Base-by-base conservation (phyloP, 2,888 invertebrate species). In the Eilema caniola region DNA sequence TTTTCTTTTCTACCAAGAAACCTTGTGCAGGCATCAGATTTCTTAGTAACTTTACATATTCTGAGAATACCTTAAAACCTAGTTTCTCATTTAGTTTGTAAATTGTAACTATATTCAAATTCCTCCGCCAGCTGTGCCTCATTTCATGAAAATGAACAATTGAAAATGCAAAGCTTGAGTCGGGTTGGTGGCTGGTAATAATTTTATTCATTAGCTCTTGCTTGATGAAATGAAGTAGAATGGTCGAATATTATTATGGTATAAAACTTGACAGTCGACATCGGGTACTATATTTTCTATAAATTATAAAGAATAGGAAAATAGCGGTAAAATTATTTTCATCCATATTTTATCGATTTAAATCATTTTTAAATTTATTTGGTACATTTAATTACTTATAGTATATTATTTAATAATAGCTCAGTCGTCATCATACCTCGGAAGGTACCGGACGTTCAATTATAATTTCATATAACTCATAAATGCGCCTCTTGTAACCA, bases 131-230 rank as follows among this genome's bases (percentile, higher is more conserved):
- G 33, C 63, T 68, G 68, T 57, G 63, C 41, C n/a, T 53, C 53
- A n/a, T 53, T 53, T 25, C 41, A 37, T 59, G 23, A 63, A 57
- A 57, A 68, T 68, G 56, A 59, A 68, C 57, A 57, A 63, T 47
- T 64, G 63, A 41, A 69, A 53, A 67, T 67, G 31, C 53, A 62
- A 69, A 28, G n/a, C 28, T 37, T 20, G 28, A 33, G 37, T 24
- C 24, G 47, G 20, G 47, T 20, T 47, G 47, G 20, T 7, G 28
- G 12, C 12, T 47, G 8, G 57, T 33, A 59, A 59, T 69, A 59
- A 63, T 41, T 68, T 63, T 63, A 69, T 63, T 63, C 59, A 69
- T 69, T 63, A 63, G n/a, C 3, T 57, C 14, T 24, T 23, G 11
- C n/a, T 57, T 23, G 11, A 67, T 33, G 24, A 62, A 24, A 67